A percentile compares a stretch with the other conserved stretches of the same genome.
Evolutionary conservation across 2,888 invertebrate genomes (phyloP).

Genomic region (Chrysolina americana): DNA sequence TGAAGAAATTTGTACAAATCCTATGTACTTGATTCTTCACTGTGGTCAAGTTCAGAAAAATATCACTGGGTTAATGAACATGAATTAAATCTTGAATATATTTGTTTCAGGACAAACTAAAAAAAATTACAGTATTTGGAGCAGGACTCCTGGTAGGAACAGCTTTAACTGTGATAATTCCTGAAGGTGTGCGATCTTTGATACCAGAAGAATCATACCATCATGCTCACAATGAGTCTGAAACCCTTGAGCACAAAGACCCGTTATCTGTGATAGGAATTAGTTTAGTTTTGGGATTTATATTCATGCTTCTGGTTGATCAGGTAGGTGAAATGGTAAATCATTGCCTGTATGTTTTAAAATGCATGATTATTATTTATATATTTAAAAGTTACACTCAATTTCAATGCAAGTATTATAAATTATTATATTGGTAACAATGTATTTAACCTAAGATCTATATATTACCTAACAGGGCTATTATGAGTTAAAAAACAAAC

Average conservation of each 20-base stretch:
- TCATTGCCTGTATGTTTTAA: background rate
- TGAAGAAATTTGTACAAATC: too few species aligned
- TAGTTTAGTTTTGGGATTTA: conserved; percentile 94
- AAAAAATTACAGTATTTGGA: conserved; percentile 94
- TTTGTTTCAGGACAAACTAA: conserved; percentile 87
- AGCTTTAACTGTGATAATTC: conserved; percentile 97
- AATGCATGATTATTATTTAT: too few species aligned
- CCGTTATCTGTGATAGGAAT: conserved; percentile 90
- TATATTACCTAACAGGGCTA: too few species aligned
- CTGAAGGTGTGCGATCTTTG: conserved; percentile 95
- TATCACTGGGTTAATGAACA: too few species aligned
- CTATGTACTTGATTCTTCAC: too few species aligned
- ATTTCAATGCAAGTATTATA: background rate
- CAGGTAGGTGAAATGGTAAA: conserved; percentile 71
- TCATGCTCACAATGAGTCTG: conserved; percentile 62
- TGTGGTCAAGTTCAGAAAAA: too few species aligned
- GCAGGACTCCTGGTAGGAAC: conserved; percentile 98
- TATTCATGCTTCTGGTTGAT: conserved; percentile 97
- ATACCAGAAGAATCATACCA: conserved; percentile 61
- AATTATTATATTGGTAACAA: background rate
- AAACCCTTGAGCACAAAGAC: conserved; percentile 71
- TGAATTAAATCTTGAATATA: background rate
- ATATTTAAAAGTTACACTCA: background rate
- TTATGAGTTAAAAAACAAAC: too few species aligned
- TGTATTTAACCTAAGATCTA: background rate